Conservation (phyloP, 2,797 vertebrate species). For the Microctenopoma lineatum region DNA sequence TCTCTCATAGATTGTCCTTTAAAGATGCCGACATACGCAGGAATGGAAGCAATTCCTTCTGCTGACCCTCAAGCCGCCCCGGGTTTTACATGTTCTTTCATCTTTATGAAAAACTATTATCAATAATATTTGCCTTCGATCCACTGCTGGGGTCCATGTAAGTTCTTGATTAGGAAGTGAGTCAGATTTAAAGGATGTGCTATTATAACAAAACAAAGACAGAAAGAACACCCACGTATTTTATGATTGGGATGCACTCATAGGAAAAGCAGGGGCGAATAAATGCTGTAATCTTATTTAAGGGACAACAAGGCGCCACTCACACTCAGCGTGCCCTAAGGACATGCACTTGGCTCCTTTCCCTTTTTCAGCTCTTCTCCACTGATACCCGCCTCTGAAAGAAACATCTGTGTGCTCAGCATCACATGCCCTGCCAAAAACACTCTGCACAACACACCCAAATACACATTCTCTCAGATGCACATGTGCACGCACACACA, state of each 20-base stretch:
- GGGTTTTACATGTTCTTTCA: slow-evolving; percentile 41
- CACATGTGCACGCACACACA: not conserved
- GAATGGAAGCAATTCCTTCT: slow-evolving; percentile 11
- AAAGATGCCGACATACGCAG: not conserved
- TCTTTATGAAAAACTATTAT: slow-evolving; percentile 58
- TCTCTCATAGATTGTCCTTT: slow-evolving; percentile 1
- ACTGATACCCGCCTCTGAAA: slow-evolving; percentile 57
- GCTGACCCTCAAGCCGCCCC: too few relatives aligned
- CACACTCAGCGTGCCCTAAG: slow-evolving; percentile 56
- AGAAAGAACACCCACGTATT: slow-evolving; percentile 52
- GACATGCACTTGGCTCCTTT: slow-evolving; percentile 63
- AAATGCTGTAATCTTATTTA: slow-evolving; percentile 74
- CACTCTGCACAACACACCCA: slow-evolving; percentile 38
- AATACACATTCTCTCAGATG: slow-evolving; percentile 10
- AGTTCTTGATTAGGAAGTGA: slow-evolving; percentile 54
- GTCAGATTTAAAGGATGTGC: slow-evolving; percentile 45
- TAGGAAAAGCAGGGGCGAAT: slow-evolving; percentile 62
- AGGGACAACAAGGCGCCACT: slow-evolving; percentile 62
- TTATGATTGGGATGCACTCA: slow-evolving; percentile 63
- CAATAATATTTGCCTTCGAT: slow-evolving; percentile 54
- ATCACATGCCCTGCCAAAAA: slow-evolving; percentile 48
- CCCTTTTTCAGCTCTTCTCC: slow-evolving; percentile 55
- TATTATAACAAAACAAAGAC: slow-evolving; percentile 48
- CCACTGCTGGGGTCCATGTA: slow-evolving; percentile 41
- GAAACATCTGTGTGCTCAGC: slow-evolving; percentile 75